Base-by-base conservation (phyloP, 2,888 invertebrate species). In the Erebia aethiops region DNA sequence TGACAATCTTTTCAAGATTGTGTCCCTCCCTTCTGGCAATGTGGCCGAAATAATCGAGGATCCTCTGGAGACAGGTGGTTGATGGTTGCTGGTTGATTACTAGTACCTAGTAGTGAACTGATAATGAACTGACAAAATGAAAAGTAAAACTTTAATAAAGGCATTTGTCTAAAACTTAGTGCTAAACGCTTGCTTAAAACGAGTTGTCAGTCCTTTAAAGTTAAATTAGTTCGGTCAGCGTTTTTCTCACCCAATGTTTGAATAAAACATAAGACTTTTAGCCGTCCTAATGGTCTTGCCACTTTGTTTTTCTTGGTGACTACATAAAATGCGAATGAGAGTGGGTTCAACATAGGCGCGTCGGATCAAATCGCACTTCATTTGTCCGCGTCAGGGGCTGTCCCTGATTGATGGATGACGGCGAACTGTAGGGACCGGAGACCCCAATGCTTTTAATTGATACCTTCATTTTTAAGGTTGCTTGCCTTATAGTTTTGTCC, bases 331-430 rank as follows among this genome's bases (percentile, higher is more conserved):
- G 89, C 85, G 87, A 84, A 87, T 89, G 87, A 88, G 87, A 87
- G 86, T 84, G 82, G 87, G 89, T 87, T 87, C 85, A 83, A 77
- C 72, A 80, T 81, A 80, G 83, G 82, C 81, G 84, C 82, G 88
- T 82, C 79, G 87, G 89, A 91, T 92, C 89, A 90, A 90, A 92
- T 92, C 89, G 89, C 87, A 91, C 87, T 92, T 91, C 91, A 92
- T 93, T 92, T 92, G 91, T 93, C 89, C 87, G 83, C 82, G 92
- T 92, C 92, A 90, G 81, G 75, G 82, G 80, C 81, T 83, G 74
- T 74, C 77, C 83, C 80, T 76, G 78, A 77, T 84, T 92, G 91
- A 92, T 91, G 85, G 90, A 92, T 91, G 89, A 81, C 84, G 82
- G 81, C 80, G 79, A 75, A 77, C 80, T 77, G 82, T 81, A 80